These are phyloP conservation scores for Aphaenogaster floridana DNA, from an alignment of 1,140 invertebrate species.

Conservation along the genomic window DNA sequence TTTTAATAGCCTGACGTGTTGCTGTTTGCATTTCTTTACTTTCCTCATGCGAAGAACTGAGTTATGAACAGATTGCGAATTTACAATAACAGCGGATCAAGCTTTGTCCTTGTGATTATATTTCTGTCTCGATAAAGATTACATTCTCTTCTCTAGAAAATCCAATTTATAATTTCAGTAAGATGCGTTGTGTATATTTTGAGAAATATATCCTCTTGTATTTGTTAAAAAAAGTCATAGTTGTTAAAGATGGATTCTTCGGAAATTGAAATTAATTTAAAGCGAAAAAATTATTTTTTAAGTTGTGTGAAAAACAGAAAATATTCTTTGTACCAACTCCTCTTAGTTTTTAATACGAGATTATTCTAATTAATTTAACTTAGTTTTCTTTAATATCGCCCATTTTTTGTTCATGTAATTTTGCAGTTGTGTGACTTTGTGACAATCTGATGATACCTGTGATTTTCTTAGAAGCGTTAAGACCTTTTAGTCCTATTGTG, in stretches of 20 bases:
- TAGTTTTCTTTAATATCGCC: neutral
- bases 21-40: slow-evolving; percentile 32
- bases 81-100: neutral
- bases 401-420: slow-evolving; percentile 6
- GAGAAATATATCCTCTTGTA: neutral
- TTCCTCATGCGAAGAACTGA: neutral
- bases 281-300: slow-evolving; percentile 12
- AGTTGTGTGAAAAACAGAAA: neutral
- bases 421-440: neutral
- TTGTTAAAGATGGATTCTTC: neutral
- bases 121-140: neutral
- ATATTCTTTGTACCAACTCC: neutral
- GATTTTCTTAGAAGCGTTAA: neutral
- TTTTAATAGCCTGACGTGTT: slow-evolving; percentile 1
- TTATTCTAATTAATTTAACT: neutral
- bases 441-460: neutral
- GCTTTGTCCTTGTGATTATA: neutral
- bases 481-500: neutral
- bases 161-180: neutral
- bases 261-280: neutral
- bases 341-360: neutral
- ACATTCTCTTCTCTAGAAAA: neutral
- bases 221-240: neutral
- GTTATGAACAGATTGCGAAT: neutral
- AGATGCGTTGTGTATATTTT: neutral